Evolutionary conservation across 2,113 vertebrate species (phyloP).

Genomic region (Microtus oregoni): DNA sequence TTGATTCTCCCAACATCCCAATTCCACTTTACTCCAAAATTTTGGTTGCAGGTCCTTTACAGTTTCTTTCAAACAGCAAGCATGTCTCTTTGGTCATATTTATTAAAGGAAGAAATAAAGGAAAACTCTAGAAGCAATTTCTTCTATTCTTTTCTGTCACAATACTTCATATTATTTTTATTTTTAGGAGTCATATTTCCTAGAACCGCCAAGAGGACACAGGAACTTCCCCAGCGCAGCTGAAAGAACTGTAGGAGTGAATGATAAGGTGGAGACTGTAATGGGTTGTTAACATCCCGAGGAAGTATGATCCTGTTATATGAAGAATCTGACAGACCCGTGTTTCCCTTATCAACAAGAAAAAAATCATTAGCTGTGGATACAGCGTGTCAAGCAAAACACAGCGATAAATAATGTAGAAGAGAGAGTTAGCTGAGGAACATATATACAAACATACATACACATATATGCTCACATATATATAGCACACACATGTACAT

Average conservation of each 20-base stretch:
- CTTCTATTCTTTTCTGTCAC: background rate
- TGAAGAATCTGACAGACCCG: conserved; percentile 6
- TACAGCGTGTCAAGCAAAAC: background rate
- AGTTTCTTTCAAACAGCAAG: background rate
- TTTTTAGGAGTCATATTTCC: background rate
- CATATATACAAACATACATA: background rate
- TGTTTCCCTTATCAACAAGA: conserved; percentile 1
- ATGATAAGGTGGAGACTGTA: background rate
- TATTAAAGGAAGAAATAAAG: background rate
- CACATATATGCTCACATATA: background rate
- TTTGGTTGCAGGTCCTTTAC: background rate
- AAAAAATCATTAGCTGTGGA: conserved; percentile 10
- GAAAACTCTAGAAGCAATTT: background rate
- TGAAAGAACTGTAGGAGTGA: background rate
- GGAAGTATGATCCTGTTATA: background rate
- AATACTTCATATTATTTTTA: conserved; percentile 22
- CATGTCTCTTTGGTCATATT: background rate
- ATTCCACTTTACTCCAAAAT: background rate
- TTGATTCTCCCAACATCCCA: background rate
- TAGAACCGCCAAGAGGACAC: conserved; percentile 26
- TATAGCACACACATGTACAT: no score
- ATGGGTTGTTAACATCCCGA: background rate
- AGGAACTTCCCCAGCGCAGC: background rate
- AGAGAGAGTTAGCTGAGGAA: background rate
- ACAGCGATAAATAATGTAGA: background rate